phyloP scores from a whole-genome alignment of 2,113 vertebrate genomes.

The Maccullochella peelii region DNA sequence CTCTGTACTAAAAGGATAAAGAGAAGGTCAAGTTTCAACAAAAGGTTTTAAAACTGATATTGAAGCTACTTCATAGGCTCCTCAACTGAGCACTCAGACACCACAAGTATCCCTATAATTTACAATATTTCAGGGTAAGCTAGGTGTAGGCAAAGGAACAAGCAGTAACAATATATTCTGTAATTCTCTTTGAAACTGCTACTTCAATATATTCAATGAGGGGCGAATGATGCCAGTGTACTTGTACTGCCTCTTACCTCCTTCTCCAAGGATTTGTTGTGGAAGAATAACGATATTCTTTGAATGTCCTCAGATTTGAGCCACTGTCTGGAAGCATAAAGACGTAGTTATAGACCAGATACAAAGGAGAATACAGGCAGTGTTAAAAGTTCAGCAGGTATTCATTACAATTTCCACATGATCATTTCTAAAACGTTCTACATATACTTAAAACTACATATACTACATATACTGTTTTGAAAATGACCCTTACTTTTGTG shows the following conservation, averaged over 20 bases:
- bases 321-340: constrained; percentile 90
- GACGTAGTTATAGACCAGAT: not conserved
- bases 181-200: constrained; percentile 14
- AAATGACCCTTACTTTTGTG: constrained; percentile 90
- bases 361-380: not conserved
- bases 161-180: not conserved
- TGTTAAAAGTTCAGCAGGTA: not conserved
- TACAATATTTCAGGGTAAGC: constrained; percentile 8
- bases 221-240: constrained; percentile 40
- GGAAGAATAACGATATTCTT: constrained; percentile 97
- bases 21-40: constrained; percentile 37
- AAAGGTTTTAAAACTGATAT: constrained; percentile 14
- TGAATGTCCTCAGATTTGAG: constrained; percentile 99
- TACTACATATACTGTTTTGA: not conserved
- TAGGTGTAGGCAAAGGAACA: not conserved
- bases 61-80: constrained; percentile 18
- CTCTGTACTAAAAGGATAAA: constrained; percentile 88
- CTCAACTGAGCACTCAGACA: constrained; percentile 4
- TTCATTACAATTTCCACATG: not conserved
- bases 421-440: not conserved
- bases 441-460: no score
- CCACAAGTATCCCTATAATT: not conserved
- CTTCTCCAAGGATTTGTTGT: constrained; percentile 95
- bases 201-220: not conserved
- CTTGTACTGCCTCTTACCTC: constrained; percentile 86